Conservation (phyloP, 2,888 invertebrate genomes). For the Acrobasis consociella region DNA sequence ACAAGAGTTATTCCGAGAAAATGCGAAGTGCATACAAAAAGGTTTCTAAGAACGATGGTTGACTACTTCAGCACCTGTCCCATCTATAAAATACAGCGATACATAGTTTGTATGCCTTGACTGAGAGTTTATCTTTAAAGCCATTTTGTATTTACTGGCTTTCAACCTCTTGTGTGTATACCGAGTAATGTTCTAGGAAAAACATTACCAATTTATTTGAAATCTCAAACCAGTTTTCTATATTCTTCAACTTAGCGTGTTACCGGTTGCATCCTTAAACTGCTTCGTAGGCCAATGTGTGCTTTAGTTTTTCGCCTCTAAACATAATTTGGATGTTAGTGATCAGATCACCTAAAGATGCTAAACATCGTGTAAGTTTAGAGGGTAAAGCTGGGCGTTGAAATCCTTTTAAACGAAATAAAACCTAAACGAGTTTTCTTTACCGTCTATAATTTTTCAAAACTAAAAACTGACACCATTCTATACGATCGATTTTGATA, state of each 20-base stretch:
- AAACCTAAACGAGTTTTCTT: constrained; percentile 43
- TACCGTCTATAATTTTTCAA: no score
- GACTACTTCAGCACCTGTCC: constrained; percentile 10
- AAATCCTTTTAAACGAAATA: background rate
- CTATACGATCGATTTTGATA: no score
- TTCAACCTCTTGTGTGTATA: constrained; percentile 14
- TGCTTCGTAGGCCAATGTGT: no score
- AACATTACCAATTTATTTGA: constrained; percentile 5
- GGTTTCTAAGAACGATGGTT: constrained; percentile 16
- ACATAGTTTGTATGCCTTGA: constrained; percentile 11
- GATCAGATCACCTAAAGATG: no score
- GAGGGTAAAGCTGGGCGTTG: no score
- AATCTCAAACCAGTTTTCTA: background rate
- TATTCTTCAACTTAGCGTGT: background rate
- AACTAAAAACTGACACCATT: no score
- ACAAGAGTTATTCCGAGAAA: constrained; percentile 5
- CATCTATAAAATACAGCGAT: constrained; percentile 17
- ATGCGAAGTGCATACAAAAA: background rate
- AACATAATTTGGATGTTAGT: no score
- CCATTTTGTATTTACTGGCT: constrained; percentile 16
- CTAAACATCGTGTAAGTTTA: no score
- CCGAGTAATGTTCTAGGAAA: background rate
- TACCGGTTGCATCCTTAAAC: no score
- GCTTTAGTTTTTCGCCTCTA: no score
- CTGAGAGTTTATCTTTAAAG: constrained; percentile 15